Evolutionary conservation across 2,113 vertebrate species (phyloP), one percentile per base, ranked within the genome.

Genomic region (Cyprinus carpio): DNA sequence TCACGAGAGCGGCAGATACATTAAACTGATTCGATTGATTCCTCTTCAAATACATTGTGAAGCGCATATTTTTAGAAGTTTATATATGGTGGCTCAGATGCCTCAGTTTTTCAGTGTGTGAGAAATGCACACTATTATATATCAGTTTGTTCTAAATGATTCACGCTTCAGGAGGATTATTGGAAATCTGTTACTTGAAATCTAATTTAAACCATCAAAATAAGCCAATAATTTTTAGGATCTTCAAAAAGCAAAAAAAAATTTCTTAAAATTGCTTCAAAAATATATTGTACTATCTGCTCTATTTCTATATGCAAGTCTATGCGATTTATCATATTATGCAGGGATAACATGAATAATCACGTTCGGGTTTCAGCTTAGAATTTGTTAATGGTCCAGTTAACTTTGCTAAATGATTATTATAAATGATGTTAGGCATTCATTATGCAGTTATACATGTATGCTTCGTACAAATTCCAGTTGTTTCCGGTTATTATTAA

Each of bases 21-120:
- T 69, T 71, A 8, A 23, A 23, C 12, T 74, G 23, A 74, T 43
- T 74, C 46, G n/a, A 74, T 74, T 46, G 71, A 25, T 74, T 72
- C 69, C 23, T 72, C 37, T 43, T 46, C n/a, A 43, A 15, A 74
- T 74, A 43, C 5, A 6, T 46, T 46, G 37, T 25, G 40, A 74
- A 74, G 46, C 10, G 9, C 18, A 37, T 37, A 5, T 23, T 11
- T 37, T 1, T 4, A 37, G n/a, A 37, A 71, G 67, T 34, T 20
- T 69, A 69, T 20, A 10, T 18, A n/a, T n/a, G n/a, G 29, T 4
- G 65, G 18, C 29, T 7, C 65, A 69, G 16, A 34, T 69, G 29
- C n/a, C 16, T 69, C 16, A 34, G 6, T 29, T 6, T 65, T 13
- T n/a, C n/a, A 29, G 15, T 7, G 16, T 69, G 29, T n/a, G 29